phyloP scores from a whole-genome alignment of 2,113 vertebrate species.

The Percina caprodes region DNA sequence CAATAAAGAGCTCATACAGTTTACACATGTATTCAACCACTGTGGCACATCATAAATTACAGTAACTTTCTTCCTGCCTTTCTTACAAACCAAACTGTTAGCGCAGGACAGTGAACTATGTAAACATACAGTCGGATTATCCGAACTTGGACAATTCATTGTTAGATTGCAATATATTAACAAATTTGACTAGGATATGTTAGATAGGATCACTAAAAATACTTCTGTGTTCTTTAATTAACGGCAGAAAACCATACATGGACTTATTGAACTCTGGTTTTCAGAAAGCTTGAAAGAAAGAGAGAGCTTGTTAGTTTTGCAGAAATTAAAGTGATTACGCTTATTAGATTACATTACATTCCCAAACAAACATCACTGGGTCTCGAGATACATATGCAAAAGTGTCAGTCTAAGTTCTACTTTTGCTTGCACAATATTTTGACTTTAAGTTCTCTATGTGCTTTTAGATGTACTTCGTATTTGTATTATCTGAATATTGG shows the following conservation, averaged over 20 bases:
- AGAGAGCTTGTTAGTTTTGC: background rate
- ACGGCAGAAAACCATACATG: background rate
- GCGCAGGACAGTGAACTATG: background rate
- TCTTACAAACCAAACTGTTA: background rate
- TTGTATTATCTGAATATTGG: background rate
- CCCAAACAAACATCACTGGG: background rate
- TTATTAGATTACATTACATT: background rate
- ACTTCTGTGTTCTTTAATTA: background rate
- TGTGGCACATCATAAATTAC: background rate
- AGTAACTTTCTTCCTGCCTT: background rate
- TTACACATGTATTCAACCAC: slow-evolving; percentile 9
- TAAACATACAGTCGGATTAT: background rate
- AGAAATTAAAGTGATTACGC: background rate
- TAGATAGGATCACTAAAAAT: background rate
- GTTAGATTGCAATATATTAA: background rate
- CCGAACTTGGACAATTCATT: background rate
- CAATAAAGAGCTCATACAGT: slow-evolving; percentile 22
- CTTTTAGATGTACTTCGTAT: background rate
- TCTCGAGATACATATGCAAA: background rate
- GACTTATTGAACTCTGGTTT: background rate
- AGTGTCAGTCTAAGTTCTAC: background rate
- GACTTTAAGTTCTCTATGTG: background rate
- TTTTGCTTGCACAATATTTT: background rate
- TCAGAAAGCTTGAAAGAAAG: background rate
- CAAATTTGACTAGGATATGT: background rate